Conservation (phyloP, 1,140 invertebrate genomes). For the Formica exsecta region DNA sequence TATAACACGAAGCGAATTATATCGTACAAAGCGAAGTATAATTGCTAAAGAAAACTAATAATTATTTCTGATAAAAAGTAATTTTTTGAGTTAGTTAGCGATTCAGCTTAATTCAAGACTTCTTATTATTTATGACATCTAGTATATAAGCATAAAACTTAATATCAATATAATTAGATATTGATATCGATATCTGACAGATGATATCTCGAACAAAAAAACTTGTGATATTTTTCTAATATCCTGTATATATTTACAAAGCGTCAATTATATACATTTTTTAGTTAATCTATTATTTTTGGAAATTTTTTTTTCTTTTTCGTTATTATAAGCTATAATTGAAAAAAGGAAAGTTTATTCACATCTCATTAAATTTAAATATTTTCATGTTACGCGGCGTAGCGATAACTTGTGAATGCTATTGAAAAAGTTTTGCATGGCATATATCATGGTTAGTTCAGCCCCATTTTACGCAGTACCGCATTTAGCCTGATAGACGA, state of each 20-base stretch:
- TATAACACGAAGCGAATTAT: background rate
- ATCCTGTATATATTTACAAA: background rate
- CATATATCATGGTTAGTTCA: constrained; percentile 2
- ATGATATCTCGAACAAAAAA: background rate
- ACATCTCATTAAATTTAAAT: constrained; percentile 8
- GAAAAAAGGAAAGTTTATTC: background rate
- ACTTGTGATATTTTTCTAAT: background rate
- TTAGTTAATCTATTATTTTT: background rate
- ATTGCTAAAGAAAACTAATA: background rate
- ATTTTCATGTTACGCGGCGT: background rate
- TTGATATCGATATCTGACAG: background rate
- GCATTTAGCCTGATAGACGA: constrained; percentile 31
- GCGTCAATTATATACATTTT: background rate
- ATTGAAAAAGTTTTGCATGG: constrained; percentile 23
- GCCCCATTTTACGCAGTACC: background rate
- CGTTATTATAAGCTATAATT: too few relatives aligned
- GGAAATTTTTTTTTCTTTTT: background rate
- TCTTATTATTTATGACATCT: background rate
- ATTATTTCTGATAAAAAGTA: background rate
- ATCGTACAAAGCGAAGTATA: background rate
- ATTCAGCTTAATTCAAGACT: background rate
- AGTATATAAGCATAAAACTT: too few relatives aligned
- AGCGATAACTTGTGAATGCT: background rate
- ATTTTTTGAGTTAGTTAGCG: background rate
- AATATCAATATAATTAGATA: background rate